phyloP scores from a whole-genome alignment of 2,113 vertebrate genomes.

The Pseudolaguvia tuberculata region DNA sequence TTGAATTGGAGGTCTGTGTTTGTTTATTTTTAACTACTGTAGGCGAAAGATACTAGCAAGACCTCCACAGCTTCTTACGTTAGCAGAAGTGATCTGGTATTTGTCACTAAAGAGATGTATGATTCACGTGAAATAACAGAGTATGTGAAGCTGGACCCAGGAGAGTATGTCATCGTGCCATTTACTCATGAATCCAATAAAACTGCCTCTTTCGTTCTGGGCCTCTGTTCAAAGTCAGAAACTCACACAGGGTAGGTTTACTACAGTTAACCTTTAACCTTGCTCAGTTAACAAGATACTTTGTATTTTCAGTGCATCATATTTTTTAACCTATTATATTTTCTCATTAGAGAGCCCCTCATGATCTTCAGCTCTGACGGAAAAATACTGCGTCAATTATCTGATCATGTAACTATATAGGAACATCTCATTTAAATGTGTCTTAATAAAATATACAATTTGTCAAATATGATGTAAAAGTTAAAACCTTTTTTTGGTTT shows the following conservation, averaged over 20 bases:
- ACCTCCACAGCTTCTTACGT: conserved; percentile 36
- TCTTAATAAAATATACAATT: not conserved
- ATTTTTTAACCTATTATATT: not conserved
- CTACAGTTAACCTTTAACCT: not conserved
- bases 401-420: conserved; percentile 15
- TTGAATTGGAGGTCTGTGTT: too few relatives aligned
- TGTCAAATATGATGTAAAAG: too few relatives aligned
- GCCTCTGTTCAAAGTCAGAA: conserved; percentile 46
- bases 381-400: not conserved
- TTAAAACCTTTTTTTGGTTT: not conserved
- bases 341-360: not conserved
- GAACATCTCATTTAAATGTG: not conserved
- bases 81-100: not conserved
- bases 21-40: not conserved
- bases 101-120: conserved; percentile 1
- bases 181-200: conserved; percentile 33
- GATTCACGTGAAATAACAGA: conserved; percentile 43
- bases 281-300: not conserved
- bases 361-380: not conserved
- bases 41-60: conserved; percentile 24
- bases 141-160: conserved; percentile 37
- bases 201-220: conserved; percentile 41
- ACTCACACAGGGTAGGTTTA: conserved; percentile 44
- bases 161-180: conserved; percentile 50
- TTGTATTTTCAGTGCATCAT: not conserved